phyloP scores from a whole-genome alignment of 2,888 invertebrate genomes.

The Druceiella hillmani region DNA sequence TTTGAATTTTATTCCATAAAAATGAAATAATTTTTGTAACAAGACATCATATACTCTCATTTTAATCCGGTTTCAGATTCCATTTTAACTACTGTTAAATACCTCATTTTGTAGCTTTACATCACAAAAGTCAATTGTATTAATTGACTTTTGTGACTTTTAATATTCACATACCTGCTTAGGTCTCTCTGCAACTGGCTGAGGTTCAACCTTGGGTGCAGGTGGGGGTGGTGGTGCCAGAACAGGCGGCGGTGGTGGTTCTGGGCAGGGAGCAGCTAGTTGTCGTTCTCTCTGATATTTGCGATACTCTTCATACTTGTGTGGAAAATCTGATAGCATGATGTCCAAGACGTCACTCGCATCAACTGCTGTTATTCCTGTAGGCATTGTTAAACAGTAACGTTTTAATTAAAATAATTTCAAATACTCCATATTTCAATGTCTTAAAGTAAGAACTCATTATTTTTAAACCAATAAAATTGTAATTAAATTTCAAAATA shows the following conservation, averaged over 20 bases:
- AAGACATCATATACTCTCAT: no score
- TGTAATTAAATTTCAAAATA: no score
- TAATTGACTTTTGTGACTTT: background rate
- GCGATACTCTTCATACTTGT: conserved; percentile 89
- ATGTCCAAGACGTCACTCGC: conserved; percentile 93
- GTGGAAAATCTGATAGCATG: conserved; percentile 92
- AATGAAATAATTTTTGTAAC: no score
- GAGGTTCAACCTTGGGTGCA: background rate
- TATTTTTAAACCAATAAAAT: no score
- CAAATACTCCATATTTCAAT: no score
- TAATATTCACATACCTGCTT: conserved; percentile 15
- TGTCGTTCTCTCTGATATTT: conserved; percentile 59
- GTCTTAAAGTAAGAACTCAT: no score
- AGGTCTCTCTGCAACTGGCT: conserved; percentile 13
- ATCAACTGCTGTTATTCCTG: conserved; percentile 82
- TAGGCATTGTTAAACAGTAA: background rate
- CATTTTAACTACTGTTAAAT: no score
- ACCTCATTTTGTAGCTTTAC: no score
- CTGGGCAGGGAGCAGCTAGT: conserved; percentile 36
- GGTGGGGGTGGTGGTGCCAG: background rate
- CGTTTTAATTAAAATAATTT: no score
- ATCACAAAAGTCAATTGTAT: no score
- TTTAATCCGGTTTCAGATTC: no score
- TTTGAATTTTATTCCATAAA: no score
- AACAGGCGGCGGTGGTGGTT: conserved; percentile 12